Evolutionary conservation across 64 coral and sea anemone species (phyloP), one percentile per base, ranked within the genome.

Genomic region (Cladopsammia gracilis): DNA sequence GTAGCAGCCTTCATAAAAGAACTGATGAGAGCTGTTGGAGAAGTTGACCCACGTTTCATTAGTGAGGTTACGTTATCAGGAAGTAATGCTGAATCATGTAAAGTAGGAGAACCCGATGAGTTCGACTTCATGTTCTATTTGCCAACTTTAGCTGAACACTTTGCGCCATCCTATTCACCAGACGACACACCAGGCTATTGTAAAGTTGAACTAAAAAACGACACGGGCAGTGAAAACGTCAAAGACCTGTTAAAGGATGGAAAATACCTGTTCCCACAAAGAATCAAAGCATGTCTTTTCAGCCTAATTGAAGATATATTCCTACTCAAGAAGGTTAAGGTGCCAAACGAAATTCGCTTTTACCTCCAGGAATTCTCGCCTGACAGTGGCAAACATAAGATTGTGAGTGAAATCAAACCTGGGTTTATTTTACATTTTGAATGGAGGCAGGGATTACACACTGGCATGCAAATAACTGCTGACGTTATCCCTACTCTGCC

Each of bases 71-170:
- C 46, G 25, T 54, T 87, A 71, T 71, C 84, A 34, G 84, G 84
- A 18, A 87, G 84, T 71, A 87, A 34, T 72, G 84, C 84, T 67
- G 84, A 87, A 87, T 53, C 23, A 20, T 87, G 84, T 57, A 87
- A 87, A 26, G 84, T 87, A 7, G 84, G 84, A 73, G 70, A 72
- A 20, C 84, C 84, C 67, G 67, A 87, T 71, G 84, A 87, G 48
- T 87, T 87, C 67, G 84, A 87, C 62, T 87, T 87, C 42, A 87
- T 87, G 84, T 87, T 87, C 10, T 71, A 56, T 64, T 87, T 87
- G 84, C 45, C 84, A 49, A 72, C 67, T 73, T 87, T 87, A 87
- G 84, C 84, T 25, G 25, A 54, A 51, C 58, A 87, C 65, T 87
- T 71, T 72, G 84, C 48, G 48, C 70, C 23, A 42, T 48, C 52